Evolutionary conservation across 2,797 vertebrate species (phyloP).

Genomic region (Somateria mollissima): DNA sequence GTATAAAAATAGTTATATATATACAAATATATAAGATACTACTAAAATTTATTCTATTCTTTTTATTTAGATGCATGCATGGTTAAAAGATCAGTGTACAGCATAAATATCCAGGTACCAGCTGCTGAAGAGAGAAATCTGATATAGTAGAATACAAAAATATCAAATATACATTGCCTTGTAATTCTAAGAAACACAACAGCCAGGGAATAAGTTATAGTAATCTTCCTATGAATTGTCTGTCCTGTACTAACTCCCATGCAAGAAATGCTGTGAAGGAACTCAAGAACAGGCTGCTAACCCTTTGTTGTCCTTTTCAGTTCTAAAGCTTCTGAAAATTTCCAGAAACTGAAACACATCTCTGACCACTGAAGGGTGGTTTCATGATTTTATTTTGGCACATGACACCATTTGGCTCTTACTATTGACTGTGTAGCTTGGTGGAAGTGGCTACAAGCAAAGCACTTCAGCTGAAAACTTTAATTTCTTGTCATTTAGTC

Average conservation of each 20-base stretch:
- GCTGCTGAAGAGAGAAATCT: constrained; percentile 25
- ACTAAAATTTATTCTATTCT: constrained; percentile 38
- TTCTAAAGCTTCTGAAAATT: background rate
- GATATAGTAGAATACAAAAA: background rate
- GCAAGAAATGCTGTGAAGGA: background rate
- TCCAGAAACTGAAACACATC: background rate
- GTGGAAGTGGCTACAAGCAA: background rate
- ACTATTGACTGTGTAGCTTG: background rate
- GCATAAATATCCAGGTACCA: constrained; percentile 34
- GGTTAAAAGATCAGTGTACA: constrained; percentile 15
- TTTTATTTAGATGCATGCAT: background rate
- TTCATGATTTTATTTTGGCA: background rate
- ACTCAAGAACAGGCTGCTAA: background rate
- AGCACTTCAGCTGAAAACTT: background rate
- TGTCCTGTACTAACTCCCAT: background rate
- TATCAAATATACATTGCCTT: constrained; percentile 5
- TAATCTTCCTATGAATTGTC: background rate
- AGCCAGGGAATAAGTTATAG: constrained; percentile 7
- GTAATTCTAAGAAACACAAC: constrained; percentile 2
- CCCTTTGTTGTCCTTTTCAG: background rate
- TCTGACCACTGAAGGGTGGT: background rate
- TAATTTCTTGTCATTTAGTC: background rate
- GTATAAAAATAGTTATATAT: too few species aligned
- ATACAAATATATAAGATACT: background rate
- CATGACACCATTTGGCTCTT: background rate